Evolutionary conservation across 2,113 vertebrate species (phyloP).

Genomic region (Ivindomyrus marchei): DNA sequence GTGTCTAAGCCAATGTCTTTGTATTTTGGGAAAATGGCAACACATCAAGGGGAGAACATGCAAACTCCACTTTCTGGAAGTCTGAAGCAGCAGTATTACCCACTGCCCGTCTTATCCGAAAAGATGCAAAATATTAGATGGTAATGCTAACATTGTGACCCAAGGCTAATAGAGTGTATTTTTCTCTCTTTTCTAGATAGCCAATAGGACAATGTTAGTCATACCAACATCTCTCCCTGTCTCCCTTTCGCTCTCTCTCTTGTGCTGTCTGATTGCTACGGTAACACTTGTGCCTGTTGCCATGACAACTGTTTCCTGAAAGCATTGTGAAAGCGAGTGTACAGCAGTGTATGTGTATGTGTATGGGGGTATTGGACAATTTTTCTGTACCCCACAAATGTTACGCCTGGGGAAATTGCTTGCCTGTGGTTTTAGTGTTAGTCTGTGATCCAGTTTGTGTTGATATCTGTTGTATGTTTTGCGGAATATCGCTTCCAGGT

Average conservation of each 20-base stretch:
- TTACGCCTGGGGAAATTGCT: constrained; percentile 2
- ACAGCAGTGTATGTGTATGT: constrained; percentile 23
- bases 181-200: constrained; percentile 18
- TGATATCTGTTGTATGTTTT: background rate
- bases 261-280: constrained; percentile 33
- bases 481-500: background rate
- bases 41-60: background rate
- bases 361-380: constrained; percentile 8
- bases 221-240: constrained; percentile 32
- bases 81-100: background rate
- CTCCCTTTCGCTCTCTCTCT: constrained; percentile 6
- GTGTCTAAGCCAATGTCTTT: background rate
- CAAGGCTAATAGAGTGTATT: background rate
- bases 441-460: background rate
- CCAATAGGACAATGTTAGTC: constrained; percentile 21
- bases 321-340: constrained; percentile 30
- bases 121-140: background rate
- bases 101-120: background rate
- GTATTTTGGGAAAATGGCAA: background rate
- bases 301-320: constrained; percentile 40
- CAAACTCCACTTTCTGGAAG: background rate
- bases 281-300: constrained; percentile 42
- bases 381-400: background rate
- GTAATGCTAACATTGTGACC: background rate
- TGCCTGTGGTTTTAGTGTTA: background rate